Base-by-base conservation (phyloP, 1,140 invertebrate species). In the Drosophila athabasca region DNA sequence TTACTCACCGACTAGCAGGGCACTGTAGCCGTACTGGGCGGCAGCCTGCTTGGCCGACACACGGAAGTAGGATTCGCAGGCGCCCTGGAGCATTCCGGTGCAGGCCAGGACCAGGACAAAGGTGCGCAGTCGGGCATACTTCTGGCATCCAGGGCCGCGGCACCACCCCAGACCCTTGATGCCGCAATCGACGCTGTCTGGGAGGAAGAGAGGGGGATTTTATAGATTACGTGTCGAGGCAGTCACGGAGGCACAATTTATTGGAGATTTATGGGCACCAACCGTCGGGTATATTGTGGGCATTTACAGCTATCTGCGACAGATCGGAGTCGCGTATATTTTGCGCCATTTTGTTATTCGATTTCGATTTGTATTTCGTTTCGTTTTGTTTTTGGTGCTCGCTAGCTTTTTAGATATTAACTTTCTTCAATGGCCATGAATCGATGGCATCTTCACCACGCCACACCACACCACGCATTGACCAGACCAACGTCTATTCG, bases 171-270 rank as follows among this genome's bases (percentile, higher is more conserved):
- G 62, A 41, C 92, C 92, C 55, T 79, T 92, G 62, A 94, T 93
- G 39, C 94, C 94, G 69, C 94, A 95, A 71, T 95, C 94, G n/a
- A 95, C 91, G 62, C 92, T 92, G 79, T 94, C 92, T 91, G 60
- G 2, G 49, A 15, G 43, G 5, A 41, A 22, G 13, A 74, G 11
- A 54, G 43, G 11, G 50, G 43, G 41, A 8, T 35, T 43, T 26
- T 2, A 61, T 31, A 15, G 31, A 46, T 31, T 45, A 13, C 8
- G 13, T n/a, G 13, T n/a, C 24, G 35, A 39, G 44, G 39, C 31
- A 26, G 4, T 7, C 0, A n/a, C 11, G 1, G 35, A 39, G 11
- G 9, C 35, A 13, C 35, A 5, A 39, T 13, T 4, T 15, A 22
- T 8, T 4, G 17, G 24, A 26, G 24, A 5, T 11, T 6, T 69